Conservation (phyloP, 2,888 invertebrate genomes). For the Melanostoma mellinum region DNA sequence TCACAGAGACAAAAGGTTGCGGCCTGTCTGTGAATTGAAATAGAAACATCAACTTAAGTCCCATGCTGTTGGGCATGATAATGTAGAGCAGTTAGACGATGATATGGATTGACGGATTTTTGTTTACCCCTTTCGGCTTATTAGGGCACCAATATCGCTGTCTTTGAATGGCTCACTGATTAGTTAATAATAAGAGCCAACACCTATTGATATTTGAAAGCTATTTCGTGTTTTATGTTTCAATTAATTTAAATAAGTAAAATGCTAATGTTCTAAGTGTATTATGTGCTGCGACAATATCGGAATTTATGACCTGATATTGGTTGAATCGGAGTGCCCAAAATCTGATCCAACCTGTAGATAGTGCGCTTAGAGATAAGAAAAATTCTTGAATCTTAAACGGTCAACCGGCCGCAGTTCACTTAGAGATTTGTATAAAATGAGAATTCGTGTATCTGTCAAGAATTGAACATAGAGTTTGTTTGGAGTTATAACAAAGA, state of each 20-base stretch:
- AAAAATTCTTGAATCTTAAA: slow-evolving; percentile 50
- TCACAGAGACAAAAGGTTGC: slow-evolving; percentile 50
- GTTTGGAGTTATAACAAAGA: slow-evolving; percentile 41
- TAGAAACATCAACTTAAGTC: slow-evolving; percentile 69
- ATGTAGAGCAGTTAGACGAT: slow-evolving; percentile 62
- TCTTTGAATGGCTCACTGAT: slow-evolving; percentile 57
- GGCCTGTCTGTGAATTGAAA: slow-evolving; percentile 49
- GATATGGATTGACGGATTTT: slow-evolving; percentile 64
- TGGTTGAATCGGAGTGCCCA: slow-evolving; percentile 50
- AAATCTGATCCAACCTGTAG: slow-evolving; percentile 53
- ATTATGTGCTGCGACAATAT: slow-evolving; percentile 24
- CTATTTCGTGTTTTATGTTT: slow-evolving; percentile 72
- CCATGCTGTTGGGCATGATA: slow-evolving; percentile 47
- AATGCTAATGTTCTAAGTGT: slow-evolving; percentile 52
- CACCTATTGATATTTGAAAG: slow-evolving; percentile 64
- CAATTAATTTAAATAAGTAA: slow-evolving; percentile 70
- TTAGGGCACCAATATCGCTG: slow-evolving; percentile 23
- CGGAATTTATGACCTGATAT: slow-evolving; percentile 60
- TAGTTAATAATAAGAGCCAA: slow-evolving; percentile 47
- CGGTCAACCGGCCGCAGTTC: slow-evolving; percentile 27
- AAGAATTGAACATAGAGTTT: slow-evolving; percentile 34
- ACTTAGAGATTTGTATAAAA: slow-evolving; percentile 30
- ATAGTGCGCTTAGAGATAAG: slow-evolving; percentile 51
- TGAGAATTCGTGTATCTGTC: slow-evolving; percentile 52
- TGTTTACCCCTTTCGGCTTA: slow-evolving; percentile 63